Base-by-base conservation (phyloP, 1,140 invertebrate genomes). In the Drosophila virilis region DNA sequence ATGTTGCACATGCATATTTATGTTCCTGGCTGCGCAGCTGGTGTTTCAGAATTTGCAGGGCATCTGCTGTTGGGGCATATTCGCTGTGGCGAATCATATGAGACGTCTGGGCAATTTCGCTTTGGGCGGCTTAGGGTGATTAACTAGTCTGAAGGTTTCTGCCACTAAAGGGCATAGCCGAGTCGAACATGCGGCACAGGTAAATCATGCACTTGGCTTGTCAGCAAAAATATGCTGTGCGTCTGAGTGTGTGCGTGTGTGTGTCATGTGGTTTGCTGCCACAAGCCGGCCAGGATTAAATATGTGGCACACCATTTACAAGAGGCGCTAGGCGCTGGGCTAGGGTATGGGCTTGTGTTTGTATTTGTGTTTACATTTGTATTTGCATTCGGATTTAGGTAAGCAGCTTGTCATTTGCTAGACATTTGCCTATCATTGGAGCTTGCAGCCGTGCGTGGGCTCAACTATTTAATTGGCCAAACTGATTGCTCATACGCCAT, bases 271-370 rank as follows among this genome's bases (percentile, higher is more conserved):
- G 5, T 13, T 33, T 32, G 46, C 12, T 51, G 68, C 59, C 54
- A n/a, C 54, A 57, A 40, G 40, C 35, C 43, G 48, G 40, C 50
- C 35, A 37, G 60, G 51, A 46, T 65, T 71, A 64, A 42, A 42
- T 43, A 57, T 55, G 52, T 57, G 42, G 68, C 68, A 72, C 43
- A 33, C 45, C 69, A 72, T 37, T 66, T 42, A 28, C 32, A 51
- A 9, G n/a, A 10, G 15, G 42, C 32, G 6, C n/a, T n/a, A 40
- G 17, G 42, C 8, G 12, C 10, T 15, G 8, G 8, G n/a, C n/a
- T 8, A 12, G 8, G 7, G 8, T 1, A 40, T 10, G 37, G 15
- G 57, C 10, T 8, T 32, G 48, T 4, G 17, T 8, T n/a, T 32
- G 48, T 4, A 12, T 8, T 8, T 65, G 13, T 15, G 32, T 55